Evolutionary conservation across 2,113 vertebrate genomes (phyloP).

Genomic region (Archocentrus centrarchus): DNA sequence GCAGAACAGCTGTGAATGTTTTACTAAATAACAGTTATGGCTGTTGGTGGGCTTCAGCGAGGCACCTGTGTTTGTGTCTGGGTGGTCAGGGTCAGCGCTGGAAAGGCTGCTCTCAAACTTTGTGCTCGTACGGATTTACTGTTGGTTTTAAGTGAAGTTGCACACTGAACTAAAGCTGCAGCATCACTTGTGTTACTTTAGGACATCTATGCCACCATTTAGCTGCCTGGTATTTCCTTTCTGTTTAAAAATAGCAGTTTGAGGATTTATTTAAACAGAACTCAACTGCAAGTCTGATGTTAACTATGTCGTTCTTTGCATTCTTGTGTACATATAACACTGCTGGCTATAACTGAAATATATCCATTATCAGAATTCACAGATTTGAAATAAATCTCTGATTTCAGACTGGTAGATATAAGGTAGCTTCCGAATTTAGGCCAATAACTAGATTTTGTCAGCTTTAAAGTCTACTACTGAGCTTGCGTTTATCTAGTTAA

Average conservation of each 20-base stretch:
- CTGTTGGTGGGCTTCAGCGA: constrained; percentile 49
- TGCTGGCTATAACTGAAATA: background rate
- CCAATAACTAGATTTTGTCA: background rate
- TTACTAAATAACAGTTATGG: constrained; percentile 46
- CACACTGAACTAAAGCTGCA: background rate
- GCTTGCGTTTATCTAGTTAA: background rate
- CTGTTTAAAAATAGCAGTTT: no score
- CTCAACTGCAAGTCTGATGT: background rate
- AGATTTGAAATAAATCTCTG: background rate
- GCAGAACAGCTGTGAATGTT: constrained; percentile 57
- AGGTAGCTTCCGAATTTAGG: background rate
- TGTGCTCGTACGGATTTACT: constrained; percentile 5
- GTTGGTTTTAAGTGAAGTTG: background rate
- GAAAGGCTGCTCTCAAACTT: constrained; percentile 5
- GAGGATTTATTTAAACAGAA: background rate
- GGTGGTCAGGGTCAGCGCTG: constrained; percentile 41
- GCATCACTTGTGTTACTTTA: background rate
- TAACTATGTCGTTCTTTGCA: background rate
- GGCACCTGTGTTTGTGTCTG: constrained; percentile 65
- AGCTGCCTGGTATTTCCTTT: background rate
- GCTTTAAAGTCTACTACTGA: background rate
- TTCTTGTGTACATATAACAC: background rate
- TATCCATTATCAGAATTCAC: no score
- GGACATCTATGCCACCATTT: background rate
- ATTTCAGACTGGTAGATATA: background rate